Evolutionary conservation across 2,888 invertebrate genomes (phyloP), one percentile per base, ranked within the genome.

Genomic region (Antitype chi): DNA sequence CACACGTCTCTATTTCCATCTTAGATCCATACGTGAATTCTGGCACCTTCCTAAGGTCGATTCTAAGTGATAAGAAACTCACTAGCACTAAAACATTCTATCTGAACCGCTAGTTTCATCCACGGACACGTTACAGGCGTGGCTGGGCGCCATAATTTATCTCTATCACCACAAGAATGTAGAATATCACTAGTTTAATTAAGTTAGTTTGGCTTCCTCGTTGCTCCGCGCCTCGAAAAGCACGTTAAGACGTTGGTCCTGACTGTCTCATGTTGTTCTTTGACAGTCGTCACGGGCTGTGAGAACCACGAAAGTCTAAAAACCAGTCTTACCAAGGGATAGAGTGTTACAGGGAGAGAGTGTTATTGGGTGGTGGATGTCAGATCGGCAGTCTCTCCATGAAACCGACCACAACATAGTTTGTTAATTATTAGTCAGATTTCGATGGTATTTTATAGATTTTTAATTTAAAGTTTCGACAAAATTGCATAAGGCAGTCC

Each of bases 121-220:
- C 53, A n/a, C 9, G 20, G 15, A 74, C 74, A 52, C 52, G 74
- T 15, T 53, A 4, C 13, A 11, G 74, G 74, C 74, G 74, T 74
- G 60, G 74, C 60, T 11, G 1, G 1, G 28, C 2, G n/a, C 74
- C 74, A 74, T 74, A 74, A n/a, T 20, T 62, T 43, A 74, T 15
- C 6, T 38, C 49, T 13, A 38, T 11, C 38, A 52, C 25, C 8
- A 0, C 38, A 6, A 73, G 74, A 62, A 53, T n/a, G 28, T 15
- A 60, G 60, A 53, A 74, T 43, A n/a, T 53, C 60, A 49, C 6
- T 59, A 13, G 38, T 49, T 25, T 1, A 59, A 72, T 49, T 59
- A 0, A 60, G 17, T 38, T n/a, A 17, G 38, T 60, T 59, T 28
- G 17, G 7, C 7, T 1, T 47, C 43, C 43, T 66, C 49, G 23